Percentiles rank a stretch among this genome's conserved stretches.
Evolutionary conservation across 1,140 invertebrate species (phyloP).

Genomic region (Lepidurus packardi): DNA sequence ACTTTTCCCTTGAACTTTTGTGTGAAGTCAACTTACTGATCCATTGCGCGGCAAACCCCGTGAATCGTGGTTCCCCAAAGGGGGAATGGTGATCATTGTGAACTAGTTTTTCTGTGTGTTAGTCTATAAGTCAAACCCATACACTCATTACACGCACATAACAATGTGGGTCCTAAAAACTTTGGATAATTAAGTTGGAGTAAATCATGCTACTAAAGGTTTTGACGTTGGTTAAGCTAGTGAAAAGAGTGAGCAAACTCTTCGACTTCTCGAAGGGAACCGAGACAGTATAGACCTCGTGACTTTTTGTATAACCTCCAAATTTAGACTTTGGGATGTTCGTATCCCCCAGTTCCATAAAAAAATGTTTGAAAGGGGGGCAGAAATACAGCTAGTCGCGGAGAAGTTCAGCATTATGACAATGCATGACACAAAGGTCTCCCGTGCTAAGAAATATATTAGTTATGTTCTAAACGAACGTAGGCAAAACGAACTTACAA

Average conservation of each 20-base stretch:
- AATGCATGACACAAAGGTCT: too few species aligned
- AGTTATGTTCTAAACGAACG: too few species aligned
- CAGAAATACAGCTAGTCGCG: too few species aligned
- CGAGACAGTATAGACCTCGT: neutral
- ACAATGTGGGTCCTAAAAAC: neutral
- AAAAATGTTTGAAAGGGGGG: too few species aligned
- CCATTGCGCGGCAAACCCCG: constrained; percentile 5
- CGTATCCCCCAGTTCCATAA: neutral
- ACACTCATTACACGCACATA: neutral
- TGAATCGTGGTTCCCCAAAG: constrained; percentile 5
- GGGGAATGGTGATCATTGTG: constrained; percentile 6
- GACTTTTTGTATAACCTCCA: constrained; percentile 19
- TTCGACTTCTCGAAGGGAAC: neutral
- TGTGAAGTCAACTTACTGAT: constrained; percentile 5
- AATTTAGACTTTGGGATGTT: neutral
- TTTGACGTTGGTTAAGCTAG: neutral
- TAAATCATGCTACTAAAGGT: neutral
- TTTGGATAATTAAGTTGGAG: neutral
- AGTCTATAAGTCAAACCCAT: neutral
- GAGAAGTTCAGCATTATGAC: too few species aligned
- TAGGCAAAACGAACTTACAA: too few species aligned
- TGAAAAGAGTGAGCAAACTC: neutral
- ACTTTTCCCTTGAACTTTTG: neutral
- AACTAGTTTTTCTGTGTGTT: neutral
- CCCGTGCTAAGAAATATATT: too few species aligned